Evolutionary conservation across 2,113 vertebrate species (phyloP).

Genomic region (Aldabrachelys gigantea): DNA sequence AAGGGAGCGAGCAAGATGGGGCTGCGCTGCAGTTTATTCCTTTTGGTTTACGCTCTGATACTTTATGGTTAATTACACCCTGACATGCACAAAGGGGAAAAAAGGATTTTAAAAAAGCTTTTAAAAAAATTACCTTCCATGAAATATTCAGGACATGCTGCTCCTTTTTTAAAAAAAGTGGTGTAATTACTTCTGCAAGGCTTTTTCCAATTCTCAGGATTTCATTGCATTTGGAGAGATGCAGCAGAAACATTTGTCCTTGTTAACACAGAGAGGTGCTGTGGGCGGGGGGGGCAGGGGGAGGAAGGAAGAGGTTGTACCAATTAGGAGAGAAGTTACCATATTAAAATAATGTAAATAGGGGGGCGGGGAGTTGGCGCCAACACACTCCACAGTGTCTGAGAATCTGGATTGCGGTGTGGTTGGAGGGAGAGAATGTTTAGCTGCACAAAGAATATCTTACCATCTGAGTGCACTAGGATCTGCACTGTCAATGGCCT

Average conservation of each 20-base stretch:
- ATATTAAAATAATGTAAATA: accelerated
- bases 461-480: accelerated
- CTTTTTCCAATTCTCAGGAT: constrained; percentile 17
- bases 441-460: background rate
- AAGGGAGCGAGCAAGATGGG: background rate
- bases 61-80: constrained; percentile 68
- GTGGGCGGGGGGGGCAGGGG: background rate
- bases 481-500: background rate
- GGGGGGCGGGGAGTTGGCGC: background rate
- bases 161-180: background rate
- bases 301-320: background rate
- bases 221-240: background rate
- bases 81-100: constrained; percentile 13
- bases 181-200: constrained; percentile 37
- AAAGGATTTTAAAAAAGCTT: constrained; percentile 32
- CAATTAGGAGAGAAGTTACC: accelerated
- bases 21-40: background rate
- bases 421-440: background rate
- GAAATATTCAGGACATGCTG: constrained; percentile 63
- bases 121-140: constrained; percentile 52
- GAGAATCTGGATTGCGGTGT: background rate
- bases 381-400: background rate
- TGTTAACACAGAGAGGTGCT: background rate
- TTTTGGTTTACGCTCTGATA: constrained; percentile 30
- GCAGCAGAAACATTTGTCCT: background rate